Conservation (phyloP, 2,888 invertebrate species). For the Polyploca ridens region DNA sequence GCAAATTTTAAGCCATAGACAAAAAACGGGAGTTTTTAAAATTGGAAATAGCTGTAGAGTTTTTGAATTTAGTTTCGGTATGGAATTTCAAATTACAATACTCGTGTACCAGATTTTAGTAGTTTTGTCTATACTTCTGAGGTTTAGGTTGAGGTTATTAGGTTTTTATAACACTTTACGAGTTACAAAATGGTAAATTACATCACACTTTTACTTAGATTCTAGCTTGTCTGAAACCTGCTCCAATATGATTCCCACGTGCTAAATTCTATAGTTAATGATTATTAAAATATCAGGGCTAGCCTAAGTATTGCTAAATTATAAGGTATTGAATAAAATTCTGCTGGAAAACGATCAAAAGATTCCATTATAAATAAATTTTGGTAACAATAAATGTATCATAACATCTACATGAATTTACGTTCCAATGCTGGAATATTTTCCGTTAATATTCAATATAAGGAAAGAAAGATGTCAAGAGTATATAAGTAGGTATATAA, state of each 20-base stretch:
- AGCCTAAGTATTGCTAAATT: neutral
- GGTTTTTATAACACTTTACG: no score
- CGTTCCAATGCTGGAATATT: neutral
- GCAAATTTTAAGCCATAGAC: neutral
- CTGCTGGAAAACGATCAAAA: neutral
- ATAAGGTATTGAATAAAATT: neutral
- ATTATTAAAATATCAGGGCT: neutral
- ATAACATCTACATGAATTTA: neutral
- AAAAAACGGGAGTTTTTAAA: no score
- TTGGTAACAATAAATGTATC: neutral
- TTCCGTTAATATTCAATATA: neutral
- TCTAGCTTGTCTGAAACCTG: no score
- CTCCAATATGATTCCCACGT: neutral
- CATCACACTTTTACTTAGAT: no score
- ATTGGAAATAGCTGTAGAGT: no score
- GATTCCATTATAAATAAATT: neutral
- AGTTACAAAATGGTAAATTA: no score
- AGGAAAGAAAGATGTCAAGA: neutral
- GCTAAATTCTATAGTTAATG: neutral
- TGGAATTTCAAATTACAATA: no score
- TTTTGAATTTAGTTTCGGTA: no score
- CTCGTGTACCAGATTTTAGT: no score
- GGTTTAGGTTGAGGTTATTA: no score
- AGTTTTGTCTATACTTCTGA: no score
- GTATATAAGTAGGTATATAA: neutral